Percentiles rank a stretch among this genome's conserved stretches.
Conservation (phyloP, 1,140 invertebrate species). For the Cheumatopsyche charites region DNA sequence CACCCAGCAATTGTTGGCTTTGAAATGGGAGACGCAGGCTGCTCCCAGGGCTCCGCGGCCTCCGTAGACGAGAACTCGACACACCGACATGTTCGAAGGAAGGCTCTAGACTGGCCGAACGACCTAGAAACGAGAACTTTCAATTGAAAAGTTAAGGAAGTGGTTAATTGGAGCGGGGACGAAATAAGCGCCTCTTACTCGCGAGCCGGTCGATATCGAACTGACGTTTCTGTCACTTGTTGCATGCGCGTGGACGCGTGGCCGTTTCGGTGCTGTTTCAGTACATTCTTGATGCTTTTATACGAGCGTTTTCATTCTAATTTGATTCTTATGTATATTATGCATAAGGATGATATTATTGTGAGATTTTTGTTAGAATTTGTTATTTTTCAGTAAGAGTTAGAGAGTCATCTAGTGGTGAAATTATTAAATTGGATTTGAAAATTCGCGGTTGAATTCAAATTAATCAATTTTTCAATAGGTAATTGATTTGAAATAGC, state of each 20-base stretch:
- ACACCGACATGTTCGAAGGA: constrained; percentile 59
- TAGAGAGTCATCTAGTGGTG: too few relatives aligned
- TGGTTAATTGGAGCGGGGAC: constrained; percentile 9
- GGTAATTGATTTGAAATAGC: too few relatives aligned
- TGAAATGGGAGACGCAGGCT: constrained; percentile 85
- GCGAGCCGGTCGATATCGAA: constrained; percentile 8
- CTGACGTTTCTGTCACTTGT: constrained; percentile 15
- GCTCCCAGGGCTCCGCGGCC: constrained; percentile 93
- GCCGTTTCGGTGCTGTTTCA: too few relatives aligned
- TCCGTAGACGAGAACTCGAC: constrained; percentile 88
- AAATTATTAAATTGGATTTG: too few relatives aligned
- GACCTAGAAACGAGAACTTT: neutral
- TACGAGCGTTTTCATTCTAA: too few relatives aligned
- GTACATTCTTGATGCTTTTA: too few relatives aligned
- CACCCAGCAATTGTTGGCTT: constrained; percentile 93
- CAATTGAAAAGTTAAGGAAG: neutral
- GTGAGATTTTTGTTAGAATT: too few relatives aligned
- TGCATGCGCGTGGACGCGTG: neutral
- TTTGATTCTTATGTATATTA: too few relatives aligned
- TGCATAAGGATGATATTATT: too few relatives aligned
- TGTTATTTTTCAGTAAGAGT: too few relatives aligned
- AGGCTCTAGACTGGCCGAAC: neutral
- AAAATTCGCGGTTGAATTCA: too few relatives aligned
- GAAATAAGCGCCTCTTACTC: neutral
- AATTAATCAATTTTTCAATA: too few relatives aligned